phyloP scores from a whole-genome alignment of 2,888 invertebrate genomes.

The Cryptus viduatorius region DNA sequence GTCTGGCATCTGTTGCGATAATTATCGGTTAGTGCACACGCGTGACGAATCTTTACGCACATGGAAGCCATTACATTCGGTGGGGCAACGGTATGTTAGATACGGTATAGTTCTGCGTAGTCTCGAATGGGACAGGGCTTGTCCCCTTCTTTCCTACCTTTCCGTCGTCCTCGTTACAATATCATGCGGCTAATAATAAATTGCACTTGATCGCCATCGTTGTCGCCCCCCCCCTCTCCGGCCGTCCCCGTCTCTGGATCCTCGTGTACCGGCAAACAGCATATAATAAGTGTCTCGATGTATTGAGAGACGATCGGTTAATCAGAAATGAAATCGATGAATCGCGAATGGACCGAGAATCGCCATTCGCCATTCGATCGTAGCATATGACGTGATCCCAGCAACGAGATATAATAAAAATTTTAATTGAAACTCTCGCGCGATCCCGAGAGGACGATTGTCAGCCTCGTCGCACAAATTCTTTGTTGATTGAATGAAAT shows the following conservation, averaged over 20 bases:
- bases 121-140: conserved; percentile 38
- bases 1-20: conserved; percentile 50
- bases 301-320: conserved; percentile 20
- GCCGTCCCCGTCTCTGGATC: neutral
- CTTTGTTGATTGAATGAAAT: conserved; percentile 56
- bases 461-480: conserved; percentile 21
- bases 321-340: conserved; percentile 5
- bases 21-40: conserved; percentile 44
- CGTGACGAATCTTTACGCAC: conserved; percentile 59
- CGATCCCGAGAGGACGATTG: conserved; percentile 37
- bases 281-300: conserved; percentile 19
- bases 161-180: conserved; percentile 61
- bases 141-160: conserved; percentile 35
- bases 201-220: conserved; percentile 54
- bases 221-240: conserved; percentile 16
- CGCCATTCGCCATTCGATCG: conserved; percentile 27
- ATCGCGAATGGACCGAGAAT: neutral
- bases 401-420: neutral
- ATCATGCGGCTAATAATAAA: conserved; percentile 68
- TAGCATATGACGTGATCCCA: neutral
- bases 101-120: conserved; percentile 5
- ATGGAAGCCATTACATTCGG: conserved; percentile 61
- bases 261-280: conserved; percentile 6
- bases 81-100: neutral
- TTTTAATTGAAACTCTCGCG: conserved; percentile 46